Percentiles rank a stretch among this genome's conserved stretches.
phyloP scores from a whole-genome alignment of 2,113 vertebrate species.

The Mohoua ochrocephala region DNA sequence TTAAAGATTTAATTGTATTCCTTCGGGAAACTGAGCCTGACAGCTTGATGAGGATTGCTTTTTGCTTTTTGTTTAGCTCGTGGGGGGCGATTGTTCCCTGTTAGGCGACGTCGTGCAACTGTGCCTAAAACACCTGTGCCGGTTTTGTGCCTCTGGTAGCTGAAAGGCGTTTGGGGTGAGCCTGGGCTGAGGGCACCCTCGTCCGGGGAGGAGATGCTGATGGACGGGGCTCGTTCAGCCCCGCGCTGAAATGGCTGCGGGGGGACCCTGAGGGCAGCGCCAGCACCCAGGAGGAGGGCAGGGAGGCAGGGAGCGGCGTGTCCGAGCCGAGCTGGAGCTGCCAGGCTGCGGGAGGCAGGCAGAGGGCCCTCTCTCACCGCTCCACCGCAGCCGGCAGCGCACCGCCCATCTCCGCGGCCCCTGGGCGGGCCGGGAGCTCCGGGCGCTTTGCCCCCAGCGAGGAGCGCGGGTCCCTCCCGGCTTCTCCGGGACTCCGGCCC shows the following conservation, averaged over 20 bases:
- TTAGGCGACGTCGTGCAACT: neutral
- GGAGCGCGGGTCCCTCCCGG: fast-evolving
- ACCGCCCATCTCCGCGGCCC: fast-evolving
- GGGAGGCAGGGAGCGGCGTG: fast-evolving
- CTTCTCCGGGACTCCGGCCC: no score
- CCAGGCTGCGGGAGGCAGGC: neutral
- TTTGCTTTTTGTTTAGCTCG: neutral
- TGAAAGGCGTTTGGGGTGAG: neutral
- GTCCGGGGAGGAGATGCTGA: neutral
- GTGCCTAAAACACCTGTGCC: neutral
- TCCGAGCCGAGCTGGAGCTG: neutral
- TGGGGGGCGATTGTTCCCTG: neutral
- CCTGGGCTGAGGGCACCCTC: no score
- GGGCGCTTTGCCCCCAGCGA: fast-evolving
- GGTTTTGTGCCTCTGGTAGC: neutral
- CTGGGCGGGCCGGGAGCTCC: neutral
- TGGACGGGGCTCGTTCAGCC: neutral
- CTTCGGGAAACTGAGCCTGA: neutral
- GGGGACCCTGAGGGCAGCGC: neutral
- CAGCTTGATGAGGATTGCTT: neutral
- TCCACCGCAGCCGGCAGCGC: neutral
- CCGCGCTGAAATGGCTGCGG: neutral
- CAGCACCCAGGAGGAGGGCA: fast-evolving
- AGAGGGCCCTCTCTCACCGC: constrained; percentile 4
- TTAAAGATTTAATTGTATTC: neutral